Base-by-base conservation (phyloP, 2,113 vertebrate species). In the Xiphias gladius region DNA sequence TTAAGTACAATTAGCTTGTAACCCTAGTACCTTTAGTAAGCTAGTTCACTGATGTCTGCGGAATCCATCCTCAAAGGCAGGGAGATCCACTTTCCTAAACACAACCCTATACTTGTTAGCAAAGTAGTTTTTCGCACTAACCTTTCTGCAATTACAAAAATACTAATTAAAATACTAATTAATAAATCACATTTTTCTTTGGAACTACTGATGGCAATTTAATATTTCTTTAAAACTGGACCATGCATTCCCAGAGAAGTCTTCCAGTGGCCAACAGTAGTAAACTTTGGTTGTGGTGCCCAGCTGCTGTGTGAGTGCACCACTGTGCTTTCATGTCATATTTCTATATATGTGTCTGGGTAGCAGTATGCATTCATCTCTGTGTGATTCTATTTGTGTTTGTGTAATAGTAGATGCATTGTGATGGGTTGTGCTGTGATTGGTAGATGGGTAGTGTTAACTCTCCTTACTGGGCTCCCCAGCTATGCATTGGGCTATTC, bases 401-500 rank as follows among this genome's bases (percentile, higher is more conserved):
- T 88, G 86, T 89, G 88, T 85, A 88, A 81, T 39, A 77, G 70
- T 50, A 77, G 89, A 90, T 74, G 79, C 83, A 91, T 87, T 65
- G 54, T 55, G 58, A 83, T 64, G 81, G 76, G 24, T 80, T 71
- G 80, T 74, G 87, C 73, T 89, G 78, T 85, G 85, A 91, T 76
- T 83, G 79, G 80, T 83, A 63, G 84, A 78, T 79, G 79, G 73
- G 16, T 82, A 68, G 55, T 2, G 75, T 87, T 90, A 82, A 84
- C 80, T 81, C 32, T 28, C 83, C 83, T 68, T 28, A 46, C 66
- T 11, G 57, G 81, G 61, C 83, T 64, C 80, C 52, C 50, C 82
- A 35, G 64, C 87, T 81, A 78, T 83, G 91, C 78, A 80, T 78
- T 43, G 86, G 84, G 88, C 90, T 73, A 84, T 93, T 91, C 80